Conservation (phyloP, 2,888 invertebrate genomes). For the Drosophila borealis region DNA sequence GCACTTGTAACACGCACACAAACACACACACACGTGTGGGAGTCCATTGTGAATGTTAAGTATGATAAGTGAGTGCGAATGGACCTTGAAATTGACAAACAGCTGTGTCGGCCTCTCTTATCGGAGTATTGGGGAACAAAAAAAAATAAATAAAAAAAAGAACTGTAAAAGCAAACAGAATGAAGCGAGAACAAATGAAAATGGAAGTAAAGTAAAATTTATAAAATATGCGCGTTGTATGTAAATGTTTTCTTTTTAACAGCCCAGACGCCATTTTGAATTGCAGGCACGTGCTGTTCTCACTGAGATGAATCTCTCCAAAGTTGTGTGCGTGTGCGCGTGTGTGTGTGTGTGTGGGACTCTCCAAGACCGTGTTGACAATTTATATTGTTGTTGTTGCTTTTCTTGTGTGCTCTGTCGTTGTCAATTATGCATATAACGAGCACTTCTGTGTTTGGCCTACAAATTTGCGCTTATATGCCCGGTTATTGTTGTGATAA, state of each 20-base stretch:
- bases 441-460: slow-evolving; percentile 44
- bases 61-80: slow-evolving; percentile 59
- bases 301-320: slow-evolving; percentile 30
- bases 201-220: slow-evolving; percentile 28
- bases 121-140: slow-evolving; percentile 24
- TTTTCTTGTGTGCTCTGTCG: slow-evolving; percentile 4
- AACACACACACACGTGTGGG: background rate
- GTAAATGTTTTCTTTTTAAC: slow-evolving; percentile 16
- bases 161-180: slow-evolving; percentile 35
- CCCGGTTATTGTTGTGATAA: slow-evolving; percentile 39
- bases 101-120: slow-evolving; percentile 56
- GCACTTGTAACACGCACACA: slow-evolving; percentile 26
- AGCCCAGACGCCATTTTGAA: slow-evolving; percentile 45
- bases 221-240: slow-evolving; percentile 35
- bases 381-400: background rate
- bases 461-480: slow-evolving; percentile 48
- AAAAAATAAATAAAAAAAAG: slow-evolving; percentile 14
- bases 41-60: slow-evolving; percentile 49
- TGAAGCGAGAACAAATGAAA: slow-evolving; percentile 24
- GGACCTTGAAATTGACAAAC: slow-evolving; percentile 72
- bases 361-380: slow-evolving; percentile 22
- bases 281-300: slow-evolving; percentile 46
- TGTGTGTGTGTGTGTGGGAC: slow-evolving; percentile 7
- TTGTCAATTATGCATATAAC: slow-evolving; percentile 47
- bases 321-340: background rate